Conservation (phyloP, 2,888 invertebrate genomes). For the Elegia similella region DNA sequence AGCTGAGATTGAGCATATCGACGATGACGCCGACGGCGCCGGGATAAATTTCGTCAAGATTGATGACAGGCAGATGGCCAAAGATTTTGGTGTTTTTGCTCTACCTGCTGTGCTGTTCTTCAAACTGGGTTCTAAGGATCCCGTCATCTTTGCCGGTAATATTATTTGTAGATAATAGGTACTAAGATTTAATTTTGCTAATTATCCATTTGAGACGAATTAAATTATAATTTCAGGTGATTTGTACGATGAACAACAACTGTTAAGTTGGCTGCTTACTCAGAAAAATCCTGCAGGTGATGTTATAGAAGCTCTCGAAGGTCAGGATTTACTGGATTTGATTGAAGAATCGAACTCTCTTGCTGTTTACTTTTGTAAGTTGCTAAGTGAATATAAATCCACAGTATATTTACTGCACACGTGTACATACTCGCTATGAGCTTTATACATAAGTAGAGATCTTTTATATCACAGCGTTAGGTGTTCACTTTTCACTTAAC, state of each 20-base stretch:
- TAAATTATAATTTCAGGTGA: constrained; percentile 82
- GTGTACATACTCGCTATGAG: constrained; percentile 26
- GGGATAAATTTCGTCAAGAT: constrained; percentile 97
- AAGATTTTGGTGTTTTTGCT: constrained; percentile 94
- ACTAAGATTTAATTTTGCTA: not conserved
- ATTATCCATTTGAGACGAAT: not conserved
- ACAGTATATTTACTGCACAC: constrained; percentile 36
- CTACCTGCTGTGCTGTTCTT: constrained; percentile 95
- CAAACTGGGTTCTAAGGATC: constrained; percentile 92
- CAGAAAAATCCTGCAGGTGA: constrained; percentile 96
- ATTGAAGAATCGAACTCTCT: constrained; percentile 91
- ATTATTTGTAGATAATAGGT: not conserved
- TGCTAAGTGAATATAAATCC: constrained; percentile 20
- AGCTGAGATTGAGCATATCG: constrained; percentile 94
- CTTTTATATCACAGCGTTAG: not conserved
- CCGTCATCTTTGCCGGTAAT: constrained; percentile 93
- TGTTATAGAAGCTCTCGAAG: constrained; percentile 93
- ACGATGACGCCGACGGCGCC: constrained; percentile 94
- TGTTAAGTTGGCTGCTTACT: constrained; percentile 94
- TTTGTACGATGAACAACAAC: constrained; percentile 92
- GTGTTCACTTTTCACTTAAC: not conserved
- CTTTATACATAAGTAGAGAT: not conserved
- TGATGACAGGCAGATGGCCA: constrained; percentile 92
- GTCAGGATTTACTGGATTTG: constrained; percentile 87
- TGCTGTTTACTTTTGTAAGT: constrained; percentile 97